Conservation (phyloP, 2,888 invertebrate genomes). For the Dyspetes luteomarginatus region DNA sequence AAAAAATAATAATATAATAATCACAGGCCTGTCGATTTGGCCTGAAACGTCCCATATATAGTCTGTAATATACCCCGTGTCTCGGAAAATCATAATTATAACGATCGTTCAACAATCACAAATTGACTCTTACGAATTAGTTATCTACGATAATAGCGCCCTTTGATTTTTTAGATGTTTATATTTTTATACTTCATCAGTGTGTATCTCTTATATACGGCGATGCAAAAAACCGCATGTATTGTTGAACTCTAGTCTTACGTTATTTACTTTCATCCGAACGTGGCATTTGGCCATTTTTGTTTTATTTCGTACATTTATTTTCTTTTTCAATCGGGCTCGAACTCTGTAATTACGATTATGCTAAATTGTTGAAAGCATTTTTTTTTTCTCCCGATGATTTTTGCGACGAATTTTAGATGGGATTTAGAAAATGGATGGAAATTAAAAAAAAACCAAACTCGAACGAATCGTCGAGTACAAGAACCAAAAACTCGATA, state of each 20-base stretch:
- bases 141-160: conserved; percentile 71
- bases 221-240: conserved; percentile 79
- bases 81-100: conserved; percentile 56
- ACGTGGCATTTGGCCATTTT: conserved; percentile 71
- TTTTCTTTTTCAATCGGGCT: conserved; percentile 22
- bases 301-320: conserved; percentile 45
- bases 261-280: conserved; percentile 76
- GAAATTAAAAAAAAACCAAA: conserved; percentile 12
- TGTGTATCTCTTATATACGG: conserved; percentile 73
- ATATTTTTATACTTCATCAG: conserved; percentile 81
- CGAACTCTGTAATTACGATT: conserved; percentile 35
- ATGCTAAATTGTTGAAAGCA: conserved; percentile 23
- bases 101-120: conserved; percentile 66
- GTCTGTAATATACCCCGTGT: conserved; percentile 36
- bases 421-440: conserved; percentile 5
- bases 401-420: conserved; percentile 14
- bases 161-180: conserved; percentile 79
- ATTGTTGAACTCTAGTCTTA: conserved; percentile 83
- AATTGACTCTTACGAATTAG: conserved; percentile 67
- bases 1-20: too few relatives aligned
- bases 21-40: too few relatives aligned
- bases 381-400: conserved; percentile 26
- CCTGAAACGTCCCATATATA: too few relatives aligned
- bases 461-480: background rate
- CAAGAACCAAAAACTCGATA: conserved; percentile 29